phyloP scores from a whole-genome alignment of 2,113 vertebrate species.

The Sinocyclocheilus anshuiensis region DNA sequence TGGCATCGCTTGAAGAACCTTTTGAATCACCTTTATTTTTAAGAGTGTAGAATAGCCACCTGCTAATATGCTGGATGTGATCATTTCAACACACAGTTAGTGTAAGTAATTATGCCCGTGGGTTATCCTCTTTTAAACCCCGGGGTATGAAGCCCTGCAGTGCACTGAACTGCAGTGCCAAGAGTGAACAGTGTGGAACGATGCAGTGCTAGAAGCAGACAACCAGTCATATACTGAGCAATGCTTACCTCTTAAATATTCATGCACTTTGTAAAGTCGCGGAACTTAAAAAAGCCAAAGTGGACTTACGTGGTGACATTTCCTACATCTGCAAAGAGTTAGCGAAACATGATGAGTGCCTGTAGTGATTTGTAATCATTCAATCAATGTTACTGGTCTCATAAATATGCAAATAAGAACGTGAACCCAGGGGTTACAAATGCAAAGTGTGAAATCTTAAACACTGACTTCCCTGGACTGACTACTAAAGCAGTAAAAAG shows the following conservation, averaged over 20 bases:
- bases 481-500: not conserved
- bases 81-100: not conserved
- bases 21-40: too few relatives aligned
- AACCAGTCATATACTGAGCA: constrained; percentile 24
- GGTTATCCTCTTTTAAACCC: not conserved
- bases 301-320: not conserved
- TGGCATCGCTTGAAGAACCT: too few relatives aligned
- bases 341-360: not conserved
- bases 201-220: not conserved
- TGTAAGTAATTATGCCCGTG: not conserved
- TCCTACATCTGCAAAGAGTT: not conserved
- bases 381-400: not conserved
- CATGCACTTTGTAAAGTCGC: not conserved
- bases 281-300: not conserved
- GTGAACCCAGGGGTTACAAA: not conserved
- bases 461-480: not conserved
- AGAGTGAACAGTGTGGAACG: not conserved
- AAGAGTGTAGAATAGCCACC: constrained; percentile 25
- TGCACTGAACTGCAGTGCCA: not conserved
- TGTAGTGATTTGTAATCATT: not conserved
- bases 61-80: constrained; percentile 4
- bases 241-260: not conserved
- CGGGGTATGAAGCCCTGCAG: not conserved
- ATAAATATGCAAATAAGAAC: not conserved
- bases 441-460: not conserved